Evolutionary conservation across 2,888 invertebrate species (phyloP).

Genomic region (Acanthoscelides obtectus): DNA sequence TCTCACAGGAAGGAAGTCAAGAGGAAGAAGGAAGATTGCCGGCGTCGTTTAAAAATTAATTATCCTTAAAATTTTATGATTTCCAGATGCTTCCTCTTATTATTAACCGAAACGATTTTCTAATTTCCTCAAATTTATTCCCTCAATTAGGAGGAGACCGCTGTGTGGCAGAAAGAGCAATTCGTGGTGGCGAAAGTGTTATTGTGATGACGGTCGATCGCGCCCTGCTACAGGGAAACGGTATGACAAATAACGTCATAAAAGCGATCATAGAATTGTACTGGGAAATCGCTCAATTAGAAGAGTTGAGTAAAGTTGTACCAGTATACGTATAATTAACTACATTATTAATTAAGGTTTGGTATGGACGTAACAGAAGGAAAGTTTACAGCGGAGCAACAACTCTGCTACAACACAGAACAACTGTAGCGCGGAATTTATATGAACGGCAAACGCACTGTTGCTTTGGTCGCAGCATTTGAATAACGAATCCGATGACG

Average conservation of each 20-base stretch:
- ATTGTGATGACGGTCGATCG: background rate
- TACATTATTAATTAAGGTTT: no score
- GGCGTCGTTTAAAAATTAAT: constrained; percentile 41
- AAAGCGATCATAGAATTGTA: background rate
- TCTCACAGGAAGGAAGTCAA: background rate
- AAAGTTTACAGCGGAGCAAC: no score
- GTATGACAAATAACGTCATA: background rate
- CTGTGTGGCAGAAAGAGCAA: background rate
- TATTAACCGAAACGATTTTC: constrained; percentile 18
- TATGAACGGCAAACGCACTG: no score
- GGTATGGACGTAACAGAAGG: no score
- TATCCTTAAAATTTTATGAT: constrained; percentile 39
- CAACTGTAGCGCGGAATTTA: no score
- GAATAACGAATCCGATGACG: no score
- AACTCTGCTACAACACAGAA: no score
- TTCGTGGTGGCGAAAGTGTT: background rate
- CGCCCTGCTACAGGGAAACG: background rate
- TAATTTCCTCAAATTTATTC: constrained; percentile 15
- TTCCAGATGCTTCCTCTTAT: constrained; percentile 17
- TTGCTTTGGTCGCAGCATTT: no score
- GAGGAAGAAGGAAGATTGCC: background rate
- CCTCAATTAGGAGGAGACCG: background rate
- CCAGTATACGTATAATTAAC: no score
- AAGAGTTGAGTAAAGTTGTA: no score
- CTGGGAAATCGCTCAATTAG: background rate